These are phyloP conservation scores for Chaetogeoica ovagalla DNA, from an alignment of 2,888 invertebrate genomes.

Conservation along the genomic window DNA sequence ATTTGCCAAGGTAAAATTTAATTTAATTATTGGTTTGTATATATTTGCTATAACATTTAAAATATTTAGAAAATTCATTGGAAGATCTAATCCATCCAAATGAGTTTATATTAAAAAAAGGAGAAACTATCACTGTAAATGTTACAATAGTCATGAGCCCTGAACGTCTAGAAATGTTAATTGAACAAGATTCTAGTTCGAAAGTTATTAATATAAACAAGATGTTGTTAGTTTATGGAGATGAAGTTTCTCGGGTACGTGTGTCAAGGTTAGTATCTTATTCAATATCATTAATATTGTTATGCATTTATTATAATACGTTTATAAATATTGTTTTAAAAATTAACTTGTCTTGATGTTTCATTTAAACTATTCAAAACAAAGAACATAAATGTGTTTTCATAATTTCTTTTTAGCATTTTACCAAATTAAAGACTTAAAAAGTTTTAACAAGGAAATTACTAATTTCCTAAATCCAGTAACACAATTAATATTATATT, in stretches of 20 bases:
- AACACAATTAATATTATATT: too few species aligned
- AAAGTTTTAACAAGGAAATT: too few species aligned
- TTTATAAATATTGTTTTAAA: background rate
- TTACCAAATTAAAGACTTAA: too few species aligned
- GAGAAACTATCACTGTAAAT: conserved; percentile 29
- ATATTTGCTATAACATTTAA: background rate
- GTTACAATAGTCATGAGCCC: conserved; percentile 37
- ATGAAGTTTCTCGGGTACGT: conserved; percentile 44
- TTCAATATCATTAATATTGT: background rate
- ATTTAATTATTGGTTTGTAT: background rate
- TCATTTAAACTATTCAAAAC: too few species aligned
- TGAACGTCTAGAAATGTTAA: conserved; percentile 44
- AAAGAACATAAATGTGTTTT: too few species aligned
- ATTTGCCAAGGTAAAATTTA: conserved; percentile 41
- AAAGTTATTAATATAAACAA: conserved; percentile 44
- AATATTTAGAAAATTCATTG: conserved; percentile 28
- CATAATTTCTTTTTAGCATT: too few species aligned
- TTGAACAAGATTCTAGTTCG: conserved; percentile 30
- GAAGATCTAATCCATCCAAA: conserved; percentile 42
- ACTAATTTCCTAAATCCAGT: too few species aligned
- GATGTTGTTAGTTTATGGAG: conserved; percentile 40
- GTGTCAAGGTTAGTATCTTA: conserved; percentile 31
- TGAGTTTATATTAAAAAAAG: conserved; percentile 38
- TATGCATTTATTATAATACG: background rate
- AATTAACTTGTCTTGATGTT: background rate